Percentiles rank a stretch among this genome's conserved stretches.
These are phyloP conservation scores for Xiphophorus hellerii DNA, from an alignment of 2,113 vertebrate species.

Conservation along the genomic window DNA sequence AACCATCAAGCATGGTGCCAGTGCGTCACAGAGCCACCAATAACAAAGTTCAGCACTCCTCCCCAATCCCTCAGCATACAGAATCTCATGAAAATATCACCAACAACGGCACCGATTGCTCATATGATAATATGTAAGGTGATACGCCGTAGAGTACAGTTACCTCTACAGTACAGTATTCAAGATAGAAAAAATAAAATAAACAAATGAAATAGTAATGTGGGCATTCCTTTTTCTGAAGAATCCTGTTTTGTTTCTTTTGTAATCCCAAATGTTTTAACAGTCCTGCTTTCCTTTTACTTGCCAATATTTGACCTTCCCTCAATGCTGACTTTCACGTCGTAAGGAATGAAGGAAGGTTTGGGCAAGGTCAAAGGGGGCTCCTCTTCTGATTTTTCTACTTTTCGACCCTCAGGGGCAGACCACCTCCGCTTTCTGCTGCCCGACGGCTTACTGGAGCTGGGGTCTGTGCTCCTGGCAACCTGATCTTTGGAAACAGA, in stretches of 20 bases:
- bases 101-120: conserved; percentile 84
- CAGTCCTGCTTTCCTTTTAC: conserved; percentile 79
- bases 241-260: conserved; percentile 41
- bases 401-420: conserved; percentile 93
- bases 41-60: conserved; percentile 49
- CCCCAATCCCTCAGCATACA: conserved; percentile 62
- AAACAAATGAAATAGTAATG: conserved; percentile 62
- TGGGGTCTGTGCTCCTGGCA: conserved; percentile 76
- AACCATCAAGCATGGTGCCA: conserved; percentile 36
- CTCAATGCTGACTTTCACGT: conserved; percentile 99
- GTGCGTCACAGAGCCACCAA: conserved; percentile 59
- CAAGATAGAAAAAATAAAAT: conserved; percentile 79
- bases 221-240: conserved; percentile 58
- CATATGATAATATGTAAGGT: conserved; percentile 88
- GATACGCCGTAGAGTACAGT: conserved; percentile 90
- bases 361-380: conserved; percentile 94
- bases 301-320: conserved; percentile 97
- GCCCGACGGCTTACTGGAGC: conserved; percentile 78
- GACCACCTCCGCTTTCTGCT: conserved; percentile 97
- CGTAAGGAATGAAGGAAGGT: conserved; percentile 96
- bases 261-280: conserved; percentile 48
- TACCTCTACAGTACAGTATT: conserved; percentile 93
- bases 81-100: conserved; percentile 71
- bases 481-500: conserved; percentile 75
- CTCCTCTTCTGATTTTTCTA: conserved; percentile 94